Evolutionary conservation across 2,888 invertebrate species (phyloP).

Genomic region (Spatulosminthurus flaviceps): DNA sequence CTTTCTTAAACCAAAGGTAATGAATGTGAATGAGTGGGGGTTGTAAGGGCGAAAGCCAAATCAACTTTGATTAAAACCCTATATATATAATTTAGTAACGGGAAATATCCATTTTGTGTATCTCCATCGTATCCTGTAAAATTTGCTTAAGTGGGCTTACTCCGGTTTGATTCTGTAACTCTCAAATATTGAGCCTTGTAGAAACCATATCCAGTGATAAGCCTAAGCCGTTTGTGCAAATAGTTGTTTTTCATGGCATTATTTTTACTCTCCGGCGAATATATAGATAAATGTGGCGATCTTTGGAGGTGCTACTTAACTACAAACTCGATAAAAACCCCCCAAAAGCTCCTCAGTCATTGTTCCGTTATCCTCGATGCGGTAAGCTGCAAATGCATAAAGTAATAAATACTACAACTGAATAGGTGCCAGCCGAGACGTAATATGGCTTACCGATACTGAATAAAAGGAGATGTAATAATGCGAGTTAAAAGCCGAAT

Average conservation of each 20-base stretch:
- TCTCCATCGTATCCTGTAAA: too few relatives aligned
- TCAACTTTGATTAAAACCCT: too few relatives aligned
- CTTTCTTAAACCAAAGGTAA: too few relatives aligned
- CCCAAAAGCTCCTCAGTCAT: neutral
- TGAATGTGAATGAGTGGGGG: too few relatives aligned
- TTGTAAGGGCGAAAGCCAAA: too few relatives aligned
- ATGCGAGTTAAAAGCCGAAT: neutral
- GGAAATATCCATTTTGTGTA: too few relatives aligned
- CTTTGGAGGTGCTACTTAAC: conserved; percentile 16
- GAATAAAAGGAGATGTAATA: neutral
- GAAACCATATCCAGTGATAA: too few relatives aligned
- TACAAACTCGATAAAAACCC: neutral
- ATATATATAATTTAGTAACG: too few relatives aligned
- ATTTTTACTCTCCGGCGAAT: neutral
- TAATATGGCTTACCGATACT: neutral
- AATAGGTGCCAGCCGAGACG: neutral
- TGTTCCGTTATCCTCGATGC: conserved; percentile 2
- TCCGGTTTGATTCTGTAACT: too few relatives aligned
- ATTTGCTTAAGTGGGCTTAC: too few relatives aligned
- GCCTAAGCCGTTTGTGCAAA: too few relatives aligned
- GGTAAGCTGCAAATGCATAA: conserved; percentile 1
- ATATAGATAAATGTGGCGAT: conserved; percentile 24
- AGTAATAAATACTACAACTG: neutral
- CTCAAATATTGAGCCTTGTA: too few relatives aligned
- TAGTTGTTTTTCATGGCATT: neutral